A percentile compares a stretch with the other conserved stretches of the same genome.
phyloP scores from a whole-genome alignment of 2,888 invertebrate species.

The Nymphalis c-album region DNA sequence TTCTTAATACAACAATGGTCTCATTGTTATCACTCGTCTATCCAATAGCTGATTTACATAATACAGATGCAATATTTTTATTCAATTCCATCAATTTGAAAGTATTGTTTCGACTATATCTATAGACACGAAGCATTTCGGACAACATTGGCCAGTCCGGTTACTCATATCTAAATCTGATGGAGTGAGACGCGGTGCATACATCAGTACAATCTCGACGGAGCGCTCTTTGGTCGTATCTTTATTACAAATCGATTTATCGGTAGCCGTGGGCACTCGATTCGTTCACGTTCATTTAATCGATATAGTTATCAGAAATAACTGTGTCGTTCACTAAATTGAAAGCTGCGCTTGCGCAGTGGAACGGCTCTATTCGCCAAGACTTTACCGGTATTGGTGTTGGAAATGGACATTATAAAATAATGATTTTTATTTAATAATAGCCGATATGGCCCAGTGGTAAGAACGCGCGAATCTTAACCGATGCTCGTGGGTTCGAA shows the following conservation, averaged over 20 bases:
- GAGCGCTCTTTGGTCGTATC: slow-evolving; percentile 41
- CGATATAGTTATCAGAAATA: slow-evolving; percentile 43
- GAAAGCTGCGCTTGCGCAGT: slow-evolving; percentile 21
- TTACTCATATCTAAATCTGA: slow-evolving; percentile 31
- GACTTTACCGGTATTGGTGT: slow-evolving; percentile 1
- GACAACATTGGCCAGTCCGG: slow-evolving; percentile 25
- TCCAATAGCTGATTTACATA: no score
- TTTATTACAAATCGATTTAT: slow-evolving; percentile 61
- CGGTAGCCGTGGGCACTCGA: slow-evolving; percentile 50
- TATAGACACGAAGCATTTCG: slow-evolving; percentile 20
- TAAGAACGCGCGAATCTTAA: no score
- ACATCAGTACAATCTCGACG: slow-evolving; percentile 34
- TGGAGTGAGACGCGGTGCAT: slow-evolving; percentile 29
- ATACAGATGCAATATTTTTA: no score
- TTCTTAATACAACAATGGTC: no score
- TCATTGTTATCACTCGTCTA: no score
- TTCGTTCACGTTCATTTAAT: slow-evolving; percentile 47
- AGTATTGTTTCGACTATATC: slow-evolving; percentile 9
- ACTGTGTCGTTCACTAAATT: slow-evolving; percentile 27
- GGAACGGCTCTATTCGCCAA: slow-evolving; percentile 5
- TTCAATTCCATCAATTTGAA: no score
- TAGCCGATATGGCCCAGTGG: no score
- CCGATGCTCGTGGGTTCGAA: no score
- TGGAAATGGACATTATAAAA: neutral
- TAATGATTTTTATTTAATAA: no score